Evolutionary conservation across 2,113 vertebrate species (phyloP).

Genomic region (Pomatorhinus ruficollis): DNA sequence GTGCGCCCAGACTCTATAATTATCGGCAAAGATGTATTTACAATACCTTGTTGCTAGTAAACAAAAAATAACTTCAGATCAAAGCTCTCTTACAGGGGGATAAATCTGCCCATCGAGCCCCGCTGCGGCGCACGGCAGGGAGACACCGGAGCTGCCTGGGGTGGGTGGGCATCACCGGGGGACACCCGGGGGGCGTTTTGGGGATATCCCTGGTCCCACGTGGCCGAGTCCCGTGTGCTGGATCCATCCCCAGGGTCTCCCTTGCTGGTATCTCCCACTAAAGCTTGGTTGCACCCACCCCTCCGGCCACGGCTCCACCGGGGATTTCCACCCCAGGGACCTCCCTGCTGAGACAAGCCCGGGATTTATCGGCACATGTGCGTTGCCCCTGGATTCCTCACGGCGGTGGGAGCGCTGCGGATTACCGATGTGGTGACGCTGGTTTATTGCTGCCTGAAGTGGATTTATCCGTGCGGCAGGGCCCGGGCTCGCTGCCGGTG

Average conservation of each 20-base stretch:
- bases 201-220: background rate
- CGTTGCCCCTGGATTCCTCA: background rate
- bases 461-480: background rate
- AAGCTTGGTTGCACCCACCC: background rate
- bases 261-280: background rate
- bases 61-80: conserved; percentile 65
- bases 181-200: fast-evolving
- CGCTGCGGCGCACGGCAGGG: fast-evolving
- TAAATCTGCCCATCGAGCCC: background rate
- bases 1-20: conserved; percentile 60
- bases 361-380: background rate
- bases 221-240: fast-evolving
- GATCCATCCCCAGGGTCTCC: background rate
- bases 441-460: conserved; percentile 27
- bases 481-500: background rate
- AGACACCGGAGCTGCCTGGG: background rate
- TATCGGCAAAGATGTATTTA: conserved; percentile 62
- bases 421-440: background rate
- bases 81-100: conserved; percentile 14
- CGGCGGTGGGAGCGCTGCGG: background rate
- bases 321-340: background rate
- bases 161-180: background rate
- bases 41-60: conserved; percentile 68
- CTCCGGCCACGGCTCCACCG: fast-evolving
- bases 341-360: background rate